phyloP scores from a whole-genome alignment of 2,888 invertebrate genomes.

The Parascotia fuliginaria region DNA sequence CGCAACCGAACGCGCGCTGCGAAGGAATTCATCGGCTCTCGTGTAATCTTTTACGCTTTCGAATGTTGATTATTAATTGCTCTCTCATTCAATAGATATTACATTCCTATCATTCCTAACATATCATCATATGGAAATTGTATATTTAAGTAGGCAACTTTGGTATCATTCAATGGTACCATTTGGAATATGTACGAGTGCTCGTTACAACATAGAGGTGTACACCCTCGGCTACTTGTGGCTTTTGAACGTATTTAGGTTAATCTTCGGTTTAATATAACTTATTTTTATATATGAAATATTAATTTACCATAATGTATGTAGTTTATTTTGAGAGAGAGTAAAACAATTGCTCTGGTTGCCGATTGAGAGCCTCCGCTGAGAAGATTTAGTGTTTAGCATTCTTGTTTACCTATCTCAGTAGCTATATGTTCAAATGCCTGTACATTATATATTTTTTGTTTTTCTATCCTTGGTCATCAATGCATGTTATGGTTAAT shows the following conservation, averaged over 20 bases:
- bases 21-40: conserved; percentile 71
- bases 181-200: conserved; percentile 35
- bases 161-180: conserved; percentile 30
- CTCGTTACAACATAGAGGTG: conserved; percentile 27
- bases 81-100: conserved; percentile 73
- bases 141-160: conserved; percentile 47
- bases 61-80: conserved; percentile 79
- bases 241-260: conserved; percentile 23
- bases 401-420: no score
- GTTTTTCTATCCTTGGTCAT: no score
- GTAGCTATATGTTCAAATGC: no score
- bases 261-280: conserved; percentile 23
- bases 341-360: background rate
- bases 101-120: conserved; percentile 69
- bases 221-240: conserved; percentile 14
- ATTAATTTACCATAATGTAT: background rate
- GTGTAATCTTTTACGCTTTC: conserved; percentile 81
- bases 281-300: conserved; percentile 9
- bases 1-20: conserved; percentile 51
- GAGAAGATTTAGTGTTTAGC: no score
- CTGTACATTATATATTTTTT: no score
- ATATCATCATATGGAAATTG: conserved; percentile 60
- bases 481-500: no score
- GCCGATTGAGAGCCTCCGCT: no score
- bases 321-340: background rate